These are phyloP conservation scores for Corythaeola cristata DNA, from an alignment of 2,113 vertebrate species.

Conservation along the genomic window DNA sequence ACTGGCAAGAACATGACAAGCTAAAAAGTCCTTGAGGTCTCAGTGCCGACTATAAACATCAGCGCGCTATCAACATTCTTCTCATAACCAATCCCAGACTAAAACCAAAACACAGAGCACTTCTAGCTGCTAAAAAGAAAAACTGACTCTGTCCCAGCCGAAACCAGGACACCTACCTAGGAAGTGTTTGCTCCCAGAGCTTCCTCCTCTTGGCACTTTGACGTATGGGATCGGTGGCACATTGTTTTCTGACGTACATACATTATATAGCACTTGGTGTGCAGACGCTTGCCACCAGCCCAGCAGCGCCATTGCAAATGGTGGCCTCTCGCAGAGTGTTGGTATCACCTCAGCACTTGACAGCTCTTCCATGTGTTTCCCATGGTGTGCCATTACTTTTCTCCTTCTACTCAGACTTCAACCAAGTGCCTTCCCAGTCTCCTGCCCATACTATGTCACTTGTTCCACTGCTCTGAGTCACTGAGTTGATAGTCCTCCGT, in stretches of 20 bases:
- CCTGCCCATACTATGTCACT: not conserved
- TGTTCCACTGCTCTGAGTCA: not conserved
- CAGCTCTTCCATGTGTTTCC: not conserved
- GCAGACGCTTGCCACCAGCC: not conserved
- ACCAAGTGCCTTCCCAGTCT: accelerated
- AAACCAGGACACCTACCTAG: not conserved
- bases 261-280: not conserved
- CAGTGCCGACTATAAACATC: no score
- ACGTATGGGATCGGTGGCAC: accelerated
- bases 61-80: no score
- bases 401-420: not conserved
- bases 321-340: not conserved
- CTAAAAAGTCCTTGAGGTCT: no score
- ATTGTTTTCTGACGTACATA: not conserved
- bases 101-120: no score
- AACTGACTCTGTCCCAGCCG: no score
- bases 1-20: no score
- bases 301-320: accelerated
- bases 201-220: not conserved
- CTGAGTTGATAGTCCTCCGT: not conserved
- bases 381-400: not conserved
- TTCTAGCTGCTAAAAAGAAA: no score
- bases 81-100: no score
- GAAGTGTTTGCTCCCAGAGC: not conserved
- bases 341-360: not conserved